Evolutionary conservation across 2,888 invertebrate genomes (phyloP).

Genomic region (Ichneumoninae sp.): DNA sequence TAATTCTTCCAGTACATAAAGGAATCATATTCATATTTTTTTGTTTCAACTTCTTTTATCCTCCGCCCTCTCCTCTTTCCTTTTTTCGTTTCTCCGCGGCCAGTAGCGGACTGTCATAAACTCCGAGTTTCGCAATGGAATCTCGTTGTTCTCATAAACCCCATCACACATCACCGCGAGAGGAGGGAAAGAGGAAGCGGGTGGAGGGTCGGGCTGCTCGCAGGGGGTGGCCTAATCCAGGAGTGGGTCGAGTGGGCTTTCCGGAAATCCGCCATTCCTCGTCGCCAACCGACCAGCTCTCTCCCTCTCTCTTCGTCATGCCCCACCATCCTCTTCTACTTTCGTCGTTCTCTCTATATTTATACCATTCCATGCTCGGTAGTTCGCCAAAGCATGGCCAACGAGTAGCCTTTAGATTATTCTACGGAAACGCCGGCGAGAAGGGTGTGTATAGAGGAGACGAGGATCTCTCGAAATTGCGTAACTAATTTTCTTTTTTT

Average conservation of each 20-base stretch:
- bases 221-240: constrained; percentile 50
- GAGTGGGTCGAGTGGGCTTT: constrained; percentile 55
- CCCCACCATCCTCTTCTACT: neutral
- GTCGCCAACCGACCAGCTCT: constrained; percentile 30
- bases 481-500: constrained; percentile 55
- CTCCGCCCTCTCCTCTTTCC: neutral
- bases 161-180: constrained; percentile 47
- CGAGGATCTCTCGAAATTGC: constrained; percentile 49
- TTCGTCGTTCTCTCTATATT: constrained; percentile 17
- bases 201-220: constrained; percentile 20
- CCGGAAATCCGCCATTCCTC: constrained; percentile 57
- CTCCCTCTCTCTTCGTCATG: constrained; percentile 20
- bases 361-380: neutral
- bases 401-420: constrained; percentile 53
- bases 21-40: constrained; percentile 34
- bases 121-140: constrained; percentile 52
- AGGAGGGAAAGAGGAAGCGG: constrained; percentile 29
- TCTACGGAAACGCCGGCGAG: constrained; percentile 7
- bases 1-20: constrained; percentile 58
- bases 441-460: neutral
- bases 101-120: constrained; percentile 47
- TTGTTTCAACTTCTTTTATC: constrained; percentile 22
- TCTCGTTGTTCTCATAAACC: constrained; percentile 62
- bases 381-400: constrained; percentile 46
- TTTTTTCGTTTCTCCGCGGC: constrained; percentile 1